Evolutionary conservation across 2,113 vertebrate species (phyloP).

Genomic region (Pyrgilauda ruficollis): DNA sequence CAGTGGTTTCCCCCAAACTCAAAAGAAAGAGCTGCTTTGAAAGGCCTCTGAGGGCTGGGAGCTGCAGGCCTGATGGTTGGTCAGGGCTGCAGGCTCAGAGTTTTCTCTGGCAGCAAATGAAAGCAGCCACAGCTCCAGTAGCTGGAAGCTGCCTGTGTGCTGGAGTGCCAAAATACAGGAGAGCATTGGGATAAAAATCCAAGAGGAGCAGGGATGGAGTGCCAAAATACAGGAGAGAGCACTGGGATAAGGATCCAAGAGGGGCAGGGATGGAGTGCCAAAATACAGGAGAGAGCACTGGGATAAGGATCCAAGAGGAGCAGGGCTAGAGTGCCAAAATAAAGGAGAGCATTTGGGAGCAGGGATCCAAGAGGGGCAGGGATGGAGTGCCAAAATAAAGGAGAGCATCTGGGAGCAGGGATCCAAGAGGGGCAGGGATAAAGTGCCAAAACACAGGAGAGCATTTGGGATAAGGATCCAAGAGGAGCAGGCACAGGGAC

Average conservation of each 20-base stretch:
- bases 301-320: neutral
- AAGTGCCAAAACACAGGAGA: neutral
- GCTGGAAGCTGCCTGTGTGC: constrained; percentile 28
- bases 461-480: neutral
- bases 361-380: neutral
- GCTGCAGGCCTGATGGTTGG: neutral
- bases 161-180: neutral
- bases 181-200: neutral
- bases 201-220: neutral
- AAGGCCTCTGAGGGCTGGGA: neutral
- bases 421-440: neutral
- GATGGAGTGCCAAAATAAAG: neutral
- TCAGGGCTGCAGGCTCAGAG: neutral
- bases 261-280: neutral
- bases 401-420: neutral
- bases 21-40: neutral
- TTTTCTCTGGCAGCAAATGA: constrained; percentile 60
- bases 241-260: neutral
- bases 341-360: neutral
- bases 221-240: neutral
- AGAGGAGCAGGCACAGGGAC: neutral
- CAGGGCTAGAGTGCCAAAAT: neutral
- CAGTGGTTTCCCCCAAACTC: neutral
- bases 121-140: constrained; percentile 19
- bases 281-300: too few species aligned